phyloP scores from a whole-genome alignment of 2,797 vertebrate species.

The Oryzias dopingdopingensis region DNA sequence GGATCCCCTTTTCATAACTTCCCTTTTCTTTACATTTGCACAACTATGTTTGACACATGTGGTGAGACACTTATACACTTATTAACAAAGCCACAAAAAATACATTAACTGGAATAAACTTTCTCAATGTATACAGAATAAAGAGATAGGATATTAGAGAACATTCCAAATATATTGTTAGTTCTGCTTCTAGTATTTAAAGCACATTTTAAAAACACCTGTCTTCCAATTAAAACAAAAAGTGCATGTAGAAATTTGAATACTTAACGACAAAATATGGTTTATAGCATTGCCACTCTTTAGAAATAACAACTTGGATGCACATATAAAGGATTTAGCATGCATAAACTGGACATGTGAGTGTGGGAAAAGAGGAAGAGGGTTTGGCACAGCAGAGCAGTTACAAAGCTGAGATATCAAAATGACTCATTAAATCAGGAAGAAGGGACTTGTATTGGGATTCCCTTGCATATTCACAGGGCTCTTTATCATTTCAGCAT shows the following conservation, averaged over 20 bases:
- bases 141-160: too few relatives aligned
- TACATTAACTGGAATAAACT: too few relatives aligned
- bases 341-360: conserved; percentile 3
- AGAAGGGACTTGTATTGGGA: conserved; percentile 46
- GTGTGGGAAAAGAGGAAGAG: conserved; percentile 67
- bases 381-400: conserved; percentile 41
- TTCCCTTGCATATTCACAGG: conserved; percentile 36
- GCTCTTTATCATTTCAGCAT: conserved; percentile 24
- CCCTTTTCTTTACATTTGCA: conserved; percentile 60
- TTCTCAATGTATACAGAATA: too few relatives aligned
- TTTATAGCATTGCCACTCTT: too few relatives aligned
- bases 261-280: too few relatives aligned
- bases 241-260: too few relatives aligned
- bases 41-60: conserved; percentile 23
- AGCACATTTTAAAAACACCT: too few relatives aligned
- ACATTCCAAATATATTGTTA: too few relatives aligned
- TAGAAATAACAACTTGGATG: neutral
- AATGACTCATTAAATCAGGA: conserved; percentile 61
- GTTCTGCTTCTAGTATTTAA: too few relatives aligned
- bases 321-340: neutral
- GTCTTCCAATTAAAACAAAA: too few relatives aligned
- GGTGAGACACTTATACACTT: neutral
- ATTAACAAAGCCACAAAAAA: too few relatives aligned
- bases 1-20: conserved; percentile 53
- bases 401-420: conserved; percentile 59